Percentiles rank a stretch among this genome's conserved stretches.
These are phyloP conservation scores for Ginglymostoma cirratum DNA, from an alignment of 2,113 vertebrate species.

Conservation along the genomic window DNA sequence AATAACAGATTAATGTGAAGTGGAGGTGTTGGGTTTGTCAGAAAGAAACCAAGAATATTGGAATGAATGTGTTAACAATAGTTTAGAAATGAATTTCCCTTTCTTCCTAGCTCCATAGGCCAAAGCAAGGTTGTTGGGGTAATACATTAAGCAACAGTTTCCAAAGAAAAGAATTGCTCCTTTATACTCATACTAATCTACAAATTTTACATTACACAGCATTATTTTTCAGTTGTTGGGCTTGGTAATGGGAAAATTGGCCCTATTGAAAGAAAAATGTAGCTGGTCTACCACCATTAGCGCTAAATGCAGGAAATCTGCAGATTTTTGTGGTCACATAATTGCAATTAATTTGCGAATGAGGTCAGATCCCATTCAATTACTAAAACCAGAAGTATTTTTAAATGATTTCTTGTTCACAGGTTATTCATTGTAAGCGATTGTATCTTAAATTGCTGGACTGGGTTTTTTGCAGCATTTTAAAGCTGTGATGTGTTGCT, in stretches of 20 bases:
- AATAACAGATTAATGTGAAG: not conserved
- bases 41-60: not conserved
- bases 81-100: not conserved
- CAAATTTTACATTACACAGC: not conserved
- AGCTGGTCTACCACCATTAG: not conserved
- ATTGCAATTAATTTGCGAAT: not conserved
- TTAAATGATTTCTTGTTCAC: not conserved
- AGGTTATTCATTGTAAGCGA: not conserved
- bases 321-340: not conserved
- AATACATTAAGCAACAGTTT: not conserved
- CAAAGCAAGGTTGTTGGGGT: not conserved
- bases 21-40: not conserved
- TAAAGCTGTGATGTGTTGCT: not conserved
- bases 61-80: not conserved
- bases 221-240: not conserved
- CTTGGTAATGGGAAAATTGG: not conserved
- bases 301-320: not conserved
- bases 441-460: not conserved
- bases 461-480: not conserved
- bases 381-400: not conserved
- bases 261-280: not conserved
- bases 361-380: constrained; percentile 14
- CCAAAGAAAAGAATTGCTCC: not conserved
- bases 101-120: not conserved
- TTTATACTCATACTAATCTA: not conserved